Evolutionary conservation across 2,888 invertebrate genomes (phyloP).

Genomic region (Antheraea yamamai): DNA sequence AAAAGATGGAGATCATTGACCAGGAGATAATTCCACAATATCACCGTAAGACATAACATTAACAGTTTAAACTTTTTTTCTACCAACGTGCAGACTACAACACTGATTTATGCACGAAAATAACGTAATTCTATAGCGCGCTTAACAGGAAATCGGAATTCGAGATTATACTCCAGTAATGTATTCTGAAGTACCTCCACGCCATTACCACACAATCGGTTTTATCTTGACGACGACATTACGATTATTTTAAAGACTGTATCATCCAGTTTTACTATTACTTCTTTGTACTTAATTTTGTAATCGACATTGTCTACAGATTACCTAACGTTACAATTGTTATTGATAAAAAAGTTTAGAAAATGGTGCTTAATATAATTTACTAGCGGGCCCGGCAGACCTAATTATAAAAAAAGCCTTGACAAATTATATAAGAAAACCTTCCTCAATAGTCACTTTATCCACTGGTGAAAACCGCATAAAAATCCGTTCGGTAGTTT

Average conservation of each 20-base stretch:
- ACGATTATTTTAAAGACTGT: neutral
- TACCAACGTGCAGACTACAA: neutral
- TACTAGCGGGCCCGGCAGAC: too few species aligned
- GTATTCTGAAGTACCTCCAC: constrained; percentile 5
- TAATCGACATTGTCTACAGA: neutral
- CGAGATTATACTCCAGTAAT: constrained; percentile 3
- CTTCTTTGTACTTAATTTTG: neutral
- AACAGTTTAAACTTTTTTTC: too few species aligned
- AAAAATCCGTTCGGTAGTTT: too few species aligned
- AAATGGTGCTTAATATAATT: neutral
- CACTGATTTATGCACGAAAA: neutral
- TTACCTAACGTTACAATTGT: too few species aligned
- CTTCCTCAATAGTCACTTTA: too few species aligned
- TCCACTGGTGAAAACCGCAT: too few species aligned
- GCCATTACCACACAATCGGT: constrained; percentile 4
- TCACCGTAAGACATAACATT: neutral
- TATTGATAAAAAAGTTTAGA: too few species aligned
- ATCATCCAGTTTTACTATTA: too few species aligned
- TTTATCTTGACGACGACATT: constrained; percentile 5
- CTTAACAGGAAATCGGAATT: neutral
- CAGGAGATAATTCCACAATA: neutral
- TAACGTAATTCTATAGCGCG: constrained; percentile 1
- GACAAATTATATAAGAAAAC: too few species aligned
- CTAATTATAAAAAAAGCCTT: too few species aligned
- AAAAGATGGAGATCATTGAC: too few species aligned